phyloP scores from a whole-genome alignment of 2,797 vertebrate genomes.

The Rachycentron canadum region DNA sequence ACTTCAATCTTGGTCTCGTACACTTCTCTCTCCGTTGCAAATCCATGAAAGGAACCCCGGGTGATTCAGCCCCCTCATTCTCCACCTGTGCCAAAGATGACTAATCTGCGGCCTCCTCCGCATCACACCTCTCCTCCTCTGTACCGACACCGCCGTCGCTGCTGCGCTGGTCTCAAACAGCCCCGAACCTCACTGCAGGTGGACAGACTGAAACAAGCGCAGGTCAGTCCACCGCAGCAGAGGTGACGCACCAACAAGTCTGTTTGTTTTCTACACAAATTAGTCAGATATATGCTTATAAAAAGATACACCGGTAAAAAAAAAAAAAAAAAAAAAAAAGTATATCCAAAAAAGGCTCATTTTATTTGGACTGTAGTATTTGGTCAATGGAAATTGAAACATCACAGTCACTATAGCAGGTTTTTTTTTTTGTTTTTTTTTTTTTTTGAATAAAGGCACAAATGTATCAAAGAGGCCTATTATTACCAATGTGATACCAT shows the following conservation, averaged over 20 bases:
- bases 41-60: conserved; percentile 53
- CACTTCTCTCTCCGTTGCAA: conserved; percentile 16
- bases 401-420: no score
- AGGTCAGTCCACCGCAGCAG: conserved; percentile 5
- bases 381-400: background rate
- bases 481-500: background rate
- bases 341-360: background rate
- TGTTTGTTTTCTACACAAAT: background rate
- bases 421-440: no score
- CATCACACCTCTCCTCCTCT: conserved; percentile 46
- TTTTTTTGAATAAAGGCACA: background rate
- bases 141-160: conserved; percentile 20
- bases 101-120: conserved; percentile 61
- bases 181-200: conserved; percentile 34
- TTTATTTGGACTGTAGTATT: background rate
- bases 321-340: no score
- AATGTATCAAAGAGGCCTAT: background rate
- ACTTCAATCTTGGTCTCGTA: conserved; percentile 16
- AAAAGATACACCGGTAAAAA: background rate
- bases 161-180: conserved; percentile 32
- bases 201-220: conserved; percentile 21
- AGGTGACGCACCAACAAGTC: background rate
- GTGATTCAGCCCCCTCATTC: conserved; percentile 62
- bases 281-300: background rate
- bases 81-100: conserved; percentile 72